Evolutionary conservation across 2,888 invertebrate species (phyloP).

Genomic region (Tenthredo notha): DNA sequence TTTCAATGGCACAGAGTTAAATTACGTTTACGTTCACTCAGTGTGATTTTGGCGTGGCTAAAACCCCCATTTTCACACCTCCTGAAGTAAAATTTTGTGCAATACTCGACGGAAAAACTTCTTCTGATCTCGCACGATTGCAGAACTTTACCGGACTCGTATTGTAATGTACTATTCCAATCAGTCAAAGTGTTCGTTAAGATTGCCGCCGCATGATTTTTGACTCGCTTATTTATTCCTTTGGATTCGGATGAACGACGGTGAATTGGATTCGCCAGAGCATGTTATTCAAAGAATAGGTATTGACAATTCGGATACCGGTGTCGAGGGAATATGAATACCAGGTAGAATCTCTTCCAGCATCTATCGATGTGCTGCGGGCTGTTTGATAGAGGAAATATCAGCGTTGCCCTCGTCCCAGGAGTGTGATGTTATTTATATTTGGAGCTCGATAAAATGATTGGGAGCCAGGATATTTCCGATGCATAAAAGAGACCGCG

Average conservation of each 20-base stretch:
- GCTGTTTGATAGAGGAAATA: conserved; percentile 6
- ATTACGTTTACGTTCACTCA: too few relatives aligned
- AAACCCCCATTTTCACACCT: too few relatives aligned
- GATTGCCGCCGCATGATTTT: neutral
- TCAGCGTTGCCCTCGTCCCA: conserved; percentile 4
- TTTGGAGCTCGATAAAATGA: neutral
- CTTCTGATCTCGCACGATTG: too few relatives aligned
- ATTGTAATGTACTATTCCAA: too few relatives aligned
- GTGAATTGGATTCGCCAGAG: neutral
- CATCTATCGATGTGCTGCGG: conserved; percentile 13
- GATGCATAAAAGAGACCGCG: neutral
- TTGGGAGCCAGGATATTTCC: conserved; percentile 5
- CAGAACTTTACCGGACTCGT: too few relatives aligned
- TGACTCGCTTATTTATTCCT: neutral
- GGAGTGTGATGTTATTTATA: conserved; percentile 20
- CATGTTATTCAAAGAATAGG: neutral
- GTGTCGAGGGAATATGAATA: conserved; percentile 4
- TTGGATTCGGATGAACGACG: neutral
- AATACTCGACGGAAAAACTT: too few relatives aligned
- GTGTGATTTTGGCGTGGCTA: too few relatives aligned
- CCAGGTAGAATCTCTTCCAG: conserved; percentile 20
- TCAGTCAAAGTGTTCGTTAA: neutral
- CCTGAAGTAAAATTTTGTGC: too few relatives aligned
- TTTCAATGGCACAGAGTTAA: neutral
- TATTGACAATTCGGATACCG: conserved; percentile 1